Evolutionary conservation across 2,888 invertebrate species (phyloP), one percentile per base, ranked within the genome.

Genomic region (Antitype chi): DNA sequence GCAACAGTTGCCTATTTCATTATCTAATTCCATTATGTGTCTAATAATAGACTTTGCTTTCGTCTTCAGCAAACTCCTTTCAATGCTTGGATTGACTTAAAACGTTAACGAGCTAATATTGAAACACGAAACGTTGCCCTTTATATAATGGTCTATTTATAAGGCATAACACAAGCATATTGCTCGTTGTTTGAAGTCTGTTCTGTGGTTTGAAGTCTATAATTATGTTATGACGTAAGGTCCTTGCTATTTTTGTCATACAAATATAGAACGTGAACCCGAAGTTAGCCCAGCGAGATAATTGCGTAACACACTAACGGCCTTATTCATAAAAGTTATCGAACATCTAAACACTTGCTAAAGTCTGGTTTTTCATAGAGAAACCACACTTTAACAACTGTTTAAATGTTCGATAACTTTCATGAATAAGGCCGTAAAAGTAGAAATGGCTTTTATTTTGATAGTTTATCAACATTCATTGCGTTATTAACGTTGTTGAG

Each of bases 101-200:
- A 63, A 47, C n/a, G 9, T 25, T 74, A 47, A 63, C 68, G 5
- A 68, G 52, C 32, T 53, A 53, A 59, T 47, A 57, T 63, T 53
- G 43, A 70, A 75, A 79, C 20, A 74, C 4, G 17, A 80, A 13
- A 57, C n/a, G 28, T 2, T 25, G 20, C 63, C 75, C 62, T 68
- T 66, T 59, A 43, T 15, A 25, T 74, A 49, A 25, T 52, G 32
- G 25, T 52, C 15, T 74, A 74, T 80, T 52, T 63, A 28, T 52
- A 43, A 43, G 7, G n/a, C 17, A n/a, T 74, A 43, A 55, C 13
- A 79, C 25, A 43, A 73, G 23, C 28, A 52, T 67, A 67, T 15
- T 60, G 47, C n/a, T 7, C 28, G 28, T 32, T 15, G 15, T 59
- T 49, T 25, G 23, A 23, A 62, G 9, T 23, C 55, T 75, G 32